These are phyloP conservation scores for Collichthys lucidus DNA, from an alignment of 2,113 vertebrate species.

Conservation along the genomic window DNA sequence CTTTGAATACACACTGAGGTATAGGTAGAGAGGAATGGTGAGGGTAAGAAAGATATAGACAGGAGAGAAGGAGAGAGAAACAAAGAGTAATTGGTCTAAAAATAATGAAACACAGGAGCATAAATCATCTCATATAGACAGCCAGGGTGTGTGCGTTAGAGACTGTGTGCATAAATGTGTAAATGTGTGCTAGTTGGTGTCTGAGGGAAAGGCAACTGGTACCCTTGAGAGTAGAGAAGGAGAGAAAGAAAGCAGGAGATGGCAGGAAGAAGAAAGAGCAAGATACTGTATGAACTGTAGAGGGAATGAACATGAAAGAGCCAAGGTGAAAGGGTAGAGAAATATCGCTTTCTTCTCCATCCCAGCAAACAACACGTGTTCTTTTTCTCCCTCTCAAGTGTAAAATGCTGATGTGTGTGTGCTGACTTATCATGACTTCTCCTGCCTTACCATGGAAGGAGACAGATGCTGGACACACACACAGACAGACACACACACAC, in stretches of 20 bases:
- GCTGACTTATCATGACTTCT: slow-evolving; percentile 73
- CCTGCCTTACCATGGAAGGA: slow-evolving; percentile 32
- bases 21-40: background rate
- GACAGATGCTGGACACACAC: slow-evolving; percentile 34
- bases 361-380: slow-evolving; percentile 1
- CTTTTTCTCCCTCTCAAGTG: slow-evolving; percentile 4
- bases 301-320: slow-evolving; percentile 5
- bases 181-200: slow-evolving; percentile 42
- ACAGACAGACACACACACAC: too few relatives aligned
- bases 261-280: slow-evolving; percentile 30
- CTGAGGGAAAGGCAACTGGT: slow-evolving; percentile 41
- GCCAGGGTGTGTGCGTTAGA: slow-evolving; percentile 41
- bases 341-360: background rate
- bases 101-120: slow-evolving; percentile 67
- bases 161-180: slow-evolving; percentile 37
- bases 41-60: slow-evolving; percentile 14
- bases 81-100: slow-evolving; percentile 67
- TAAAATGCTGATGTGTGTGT: slow-evolving; percentile 20
- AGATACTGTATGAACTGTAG: slow-evolving; percentile 7
- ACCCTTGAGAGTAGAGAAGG: slow-evolving; percentile 54
- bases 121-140: slow-evolving; percentile 75
- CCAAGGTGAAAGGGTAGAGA: slow-evolving; percentile 29
- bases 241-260: slow-evolving; percentile 18
- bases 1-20: slow-evolving; percentile 25
- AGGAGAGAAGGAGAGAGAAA: slow-evolving; percentile 13